A percentile compares a stretch with the other conserved stretches of the same genome.
phyloP scores from a whole-genome alignment of 2,888 invertebrate genomes.

The Ochropacha duplaris region DNA sequence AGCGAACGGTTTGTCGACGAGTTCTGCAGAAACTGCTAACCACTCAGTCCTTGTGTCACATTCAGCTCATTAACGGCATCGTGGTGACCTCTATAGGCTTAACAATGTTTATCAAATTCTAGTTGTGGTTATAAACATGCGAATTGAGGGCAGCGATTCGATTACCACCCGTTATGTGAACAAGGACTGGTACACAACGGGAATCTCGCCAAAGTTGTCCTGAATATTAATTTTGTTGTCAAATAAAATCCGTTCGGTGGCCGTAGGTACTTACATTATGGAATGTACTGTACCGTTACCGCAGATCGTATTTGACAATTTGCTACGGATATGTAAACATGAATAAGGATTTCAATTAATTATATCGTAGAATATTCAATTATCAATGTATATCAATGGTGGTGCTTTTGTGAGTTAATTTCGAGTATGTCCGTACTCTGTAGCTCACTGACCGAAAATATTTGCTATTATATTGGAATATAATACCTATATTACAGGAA shows the following conservation, averaged over 20 bases:
- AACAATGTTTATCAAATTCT: conserved; percentile 25
- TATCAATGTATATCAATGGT: conserved; percentile 39
- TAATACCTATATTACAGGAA: too few species aligned
- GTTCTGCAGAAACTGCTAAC: neutral
- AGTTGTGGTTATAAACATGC: conserved; percentile 31
- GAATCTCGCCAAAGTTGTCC: conserved; percentile 53
- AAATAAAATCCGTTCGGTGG: conserved; percentile 43
- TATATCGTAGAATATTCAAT: conserved; percentile 40
- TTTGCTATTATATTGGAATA: too few species aligned
- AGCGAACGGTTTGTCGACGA: neutral
- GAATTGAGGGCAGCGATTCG: conserved; percentile 51
- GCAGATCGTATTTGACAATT: conserved; percentile 12
- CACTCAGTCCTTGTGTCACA: neutral
- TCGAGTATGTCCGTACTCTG: conserved; percentile 6
- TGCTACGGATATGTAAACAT: conserved; percentile 20
- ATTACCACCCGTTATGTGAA: conserved; percentile 54
- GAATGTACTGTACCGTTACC: conserved; percentile 36
- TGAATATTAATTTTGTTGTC: conserved; percentile 65
- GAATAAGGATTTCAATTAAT: conserved; percentile 41
- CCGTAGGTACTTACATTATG: conserved; percentile 22
- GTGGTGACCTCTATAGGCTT: conserved; percentile 5
- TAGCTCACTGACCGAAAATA: neutral
- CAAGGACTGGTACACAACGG: conserved; percentile 58
- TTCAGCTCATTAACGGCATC: conserved; percentile 1
- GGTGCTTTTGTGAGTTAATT: conserved; percentile 31